A percentile compares a stretch with the other conserved stretches of the same genome.
These are phyloP conservation scores for Drosophila persimilis DNA, from an alignment of 1,140 invertebrate species.

Conservation along the genomic window DNA sequence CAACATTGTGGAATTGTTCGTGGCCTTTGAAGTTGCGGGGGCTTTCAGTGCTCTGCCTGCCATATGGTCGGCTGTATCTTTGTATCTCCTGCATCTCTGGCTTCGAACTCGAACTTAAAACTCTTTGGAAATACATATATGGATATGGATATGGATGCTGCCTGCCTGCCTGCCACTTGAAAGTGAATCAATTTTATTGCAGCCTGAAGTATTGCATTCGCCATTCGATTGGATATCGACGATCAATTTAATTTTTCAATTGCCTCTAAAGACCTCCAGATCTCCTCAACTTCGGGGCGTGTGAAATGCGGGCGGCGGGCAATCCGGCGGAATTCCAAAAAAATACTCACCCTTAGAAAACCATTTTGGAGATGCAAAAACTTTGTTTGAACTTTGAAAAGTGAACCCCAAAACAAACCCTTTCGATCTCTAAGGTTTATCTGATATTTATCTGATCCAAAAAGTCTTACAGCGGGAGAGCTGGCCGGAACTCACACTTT, in stretches of 20 bases:
- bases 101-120: conserved; percentile 41
- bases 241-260: conserved; percentile 79
- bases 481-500: no score
- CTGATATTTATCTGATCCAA: no score
- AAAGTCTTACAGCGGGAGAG: no score
- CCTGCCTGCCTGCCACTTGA: conserved; percentile 25
- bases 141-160: conserved; percentile 33
- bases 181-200: conserved; percentile 76
- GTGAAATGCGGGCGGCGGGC: conserved; percentile 61
- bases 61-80: conserved; percentile 62
- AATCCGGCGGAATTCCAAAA: background rate
- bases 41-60: conserved; percentile 27
- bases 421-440: no score
- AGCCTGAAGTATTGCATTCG: conserved; percentile 45
- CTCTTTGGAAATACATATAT: conserved; percentile 49
- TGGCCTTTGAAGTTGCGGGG: conserved; percentile 63
- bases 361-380: conserved; percentile 6
- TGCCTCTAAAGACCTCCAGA: conserved; percentile 33
- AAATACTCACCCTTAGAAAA: conserved; percentile 8
- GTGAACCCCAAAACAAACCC: no score
- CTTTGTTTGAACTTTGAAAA: no score
- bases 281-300: conserved; percentile 14
- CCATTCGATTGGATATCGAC: conserved; percentile 63
- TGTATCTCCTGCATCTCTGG: conserved; percentile 23
- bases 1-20: conserved; percentile 51